These are phyloP conservation scores for Rhinopomastus cyanomelas DNA, from an alignment of 2,113 vertebrate species.

Conservation along the genomic window DNA sequence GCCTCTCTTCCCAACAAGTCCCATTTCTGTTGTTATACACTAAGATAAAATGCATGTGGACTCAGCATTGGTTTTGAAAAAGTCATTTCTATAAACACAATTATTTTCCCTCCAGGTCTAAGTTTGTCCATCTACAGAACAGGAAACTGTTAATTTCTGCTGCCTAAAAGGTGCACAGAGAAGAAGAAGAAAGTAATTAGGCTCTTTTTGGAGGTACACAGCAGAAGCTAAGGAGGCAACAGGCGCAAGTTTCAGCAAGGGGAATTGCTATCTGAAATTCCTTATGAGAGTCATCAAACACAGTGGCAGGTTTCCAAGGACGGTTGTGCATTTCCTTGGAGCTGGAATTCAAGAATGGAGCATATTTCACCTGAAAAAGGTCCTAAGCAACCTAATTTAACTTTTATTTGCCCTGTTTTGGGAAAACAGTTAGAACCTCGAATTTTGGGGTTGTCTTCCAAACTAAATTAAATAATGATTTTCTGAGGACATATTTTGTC, in stretches of 20 bases:
- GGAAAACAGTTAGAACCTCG: neutral
- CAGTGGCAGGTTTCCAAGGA: neutral
- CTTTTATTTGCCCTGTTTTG: neutral
- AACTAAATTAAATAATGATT: neutral
- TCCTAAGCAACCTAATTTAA: neutral
- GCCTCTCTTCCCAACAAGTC: accelerated
- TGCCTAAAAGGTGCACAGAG: neutral
- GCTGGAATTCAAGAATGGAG: neutral
- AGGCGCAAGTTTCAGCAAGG: neutral
- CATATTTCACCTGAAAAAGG: neutral
- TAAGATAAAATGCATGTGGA: neutral
- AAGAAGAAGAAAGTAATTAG: neutral
- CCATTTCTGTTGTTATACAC: neutral
- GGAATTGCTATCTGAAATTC: neutral
- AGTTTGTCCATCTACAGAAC: neutral
- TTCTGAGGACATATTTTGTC: neutral
- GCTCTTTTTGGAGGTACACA: neutral
- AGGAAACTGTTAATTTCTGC: neutral
- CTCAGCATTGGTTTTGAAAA: neutral
- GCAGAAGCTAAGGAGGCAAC: neutral
- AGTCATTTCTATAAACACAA: neutral
- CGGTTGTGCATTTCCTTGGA: neutral
- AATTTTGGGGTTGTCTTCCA: neutral
- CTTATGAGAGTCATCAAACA: neutral
- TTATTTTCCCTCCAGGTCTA: neutral